These are phyloP conservation scores for Graphium colonna DNA, from an alignment of 2,888 invertebrate genomes.

Conservation along the genomic window DNA sequence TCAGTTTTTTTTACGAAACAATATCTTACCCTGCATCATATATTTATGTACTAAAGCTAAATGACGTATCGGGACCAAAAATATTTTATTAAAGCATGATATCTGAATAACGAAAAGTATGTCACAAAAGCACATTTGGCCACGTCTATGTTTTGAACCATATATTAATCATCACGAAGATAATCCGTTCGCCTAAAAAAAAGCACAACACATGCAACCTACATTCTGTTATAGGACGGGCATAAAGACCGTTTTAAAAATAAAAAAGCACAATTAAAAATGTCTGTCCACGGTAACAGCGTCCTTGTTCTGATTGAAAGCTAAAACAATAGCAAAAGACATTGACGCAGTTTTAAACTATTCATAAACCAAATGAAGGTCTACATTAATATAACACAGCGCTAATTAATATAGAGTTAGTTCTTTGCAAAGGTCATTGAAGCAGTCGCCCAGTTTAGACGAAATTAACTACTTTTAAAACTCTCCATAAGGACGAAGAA, in stretches of 20 bases:
- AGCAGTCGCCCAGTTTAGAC: no score
- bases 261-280: not conserved
- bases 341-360: not conserved
- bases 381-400: no score
- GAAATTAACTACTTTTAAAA: no score
- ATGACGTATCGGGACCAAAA: no score
- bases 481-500: no score
- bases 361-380: not conserved
- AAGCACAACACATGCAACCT: conserved; percentile 10
- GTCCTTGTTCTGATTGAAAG: not conserved
- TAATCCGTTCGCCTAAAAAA: not conserved
- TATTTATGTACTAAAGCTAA: no score
- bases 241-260: not conserved
- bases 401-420: no score
- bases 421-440: no score
- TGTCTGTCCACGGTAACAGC: not conserved
- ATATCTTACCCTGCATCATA: no score
- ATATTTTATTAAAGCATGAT: no score
- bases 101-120: no score
- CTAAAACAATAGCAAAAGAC: not conserved
- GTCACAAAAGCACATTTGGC: not conserved
- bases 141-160: not conserved
- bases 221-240: not conserved
- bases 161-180: not conserved
- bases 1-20: no score